These are phyloP conservation scores for Anoplophora glabripennis DNA, from an alignment of 1,140 invertebrate genomes.

Conservation along the genomic window DNA sequence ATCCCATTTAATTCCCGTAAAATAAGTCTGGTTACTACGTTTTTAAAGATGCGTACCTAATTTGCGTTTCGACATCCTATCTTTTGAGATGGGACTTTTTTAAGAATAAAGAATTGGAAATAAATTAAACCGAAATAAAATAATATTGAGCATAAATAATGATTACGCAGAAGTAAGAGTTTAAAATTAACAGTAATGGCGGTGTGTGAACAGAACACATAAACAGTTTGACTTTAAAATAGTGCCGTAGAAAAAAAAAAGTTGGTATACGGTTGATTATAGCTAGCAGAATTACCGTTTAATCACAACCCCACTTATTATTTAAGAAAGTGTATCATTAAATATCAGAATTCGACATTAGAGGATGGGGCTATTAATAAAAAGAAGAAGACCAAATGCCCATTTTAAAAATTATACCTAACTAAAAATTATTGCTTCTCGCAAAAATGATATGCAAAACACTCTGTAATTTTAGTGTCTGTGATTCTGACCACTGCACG, in stretches of 20 bases:
- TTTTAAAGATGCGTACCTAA: slow-evolving; percentile 21
- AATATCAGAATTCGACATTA: slow-evolving; percentile 29
- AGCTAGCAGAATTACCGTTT: slow-evolving; percentile 24
- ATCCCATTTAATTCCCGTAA: slow-evolving; percentile 17
- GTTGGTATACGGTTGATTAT: slow-evolving; percentile 24
- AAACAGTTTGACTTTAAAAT: slow-evolving; percentile 7
- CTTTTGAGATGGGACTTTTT: slow-evolving; percentile 12
- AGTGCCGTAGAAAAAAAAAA: slow-evolving; percentile 8
- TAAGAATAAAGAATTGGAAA: slow-evolving; percentile 7
- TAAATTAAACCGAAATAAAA: slow-evolving; percentile 12
- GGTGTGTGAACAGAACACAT: slow-evolving; percentile 6
- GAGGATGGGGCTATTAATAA: slow-evolving; percentile 29
- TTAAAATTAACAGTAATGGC: slow-evolving; percentile 9
- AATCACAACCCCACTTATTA: slow-evolving; percentile 29
- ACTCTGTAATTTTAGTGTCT: slow-evolving; percentile 45
- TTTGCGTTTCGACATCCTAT: slow-evolving; percentile 16
- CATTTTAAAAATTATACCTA: slow-evolving; percentile 43
- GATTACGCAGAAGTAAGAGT: slow-evolving; percentile 5
- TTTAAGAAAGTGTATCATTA: slow-evolving; percentile 33
- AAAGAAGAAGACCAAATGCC: slow-evolving; percentile 26
- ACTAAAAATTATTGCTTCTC: slow-evolving; percentile 44
- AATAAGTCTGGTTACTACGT: slow-evolving; percentile 14
- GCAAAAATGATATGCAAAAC: slow-evolving; percentile 48
- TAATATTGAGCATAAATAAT: slow-evolving; percentile 11
- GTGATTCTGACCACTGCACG: slow-evolving; percentile 40